A percentile compares a stretch with the other conserved stretches of the same genome.
Conservation (phyloP, 1,140 invertebrate species). For the Neotoxoptera formosana region DNA sequence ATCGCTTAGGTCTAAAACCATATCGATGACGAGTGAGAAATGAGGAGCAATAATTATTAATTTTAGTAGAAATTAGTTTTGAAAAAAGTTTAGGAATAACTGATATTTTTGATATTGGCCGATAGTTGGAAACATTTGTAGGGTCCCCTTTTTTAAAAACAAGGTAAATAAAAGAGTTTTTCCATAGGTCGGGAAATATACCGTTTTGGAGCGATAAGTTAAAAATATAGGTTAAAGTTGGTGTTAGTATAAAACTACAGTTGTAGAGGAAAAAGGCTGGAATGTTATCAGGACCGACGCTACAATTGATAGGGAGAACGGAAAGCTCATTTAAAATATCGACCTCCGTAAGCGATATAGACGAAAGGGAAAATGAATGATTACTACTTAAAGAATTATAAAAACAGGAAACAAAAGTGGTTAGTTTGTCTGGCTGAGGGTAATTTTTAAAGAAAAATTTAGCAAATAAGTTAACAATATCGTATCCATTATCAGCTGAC, state of each 20-base stretch:
- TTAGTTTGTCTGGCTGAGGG: neutral
- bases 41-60: neutral
- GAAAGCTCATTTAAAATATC: neutral
- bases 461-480: neutral
- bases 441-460: neutral
- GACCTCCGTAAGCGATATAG: neutral
- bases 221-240: slow-evolving; percentile 2
- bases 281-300: neutral
- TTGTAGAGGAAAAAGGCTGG: neutral
- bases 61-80: slow-evolving; percentile 1
- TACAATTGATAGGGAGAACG: neutral
- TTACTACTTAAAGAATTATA: neutral
- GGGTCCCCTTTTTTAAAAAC: neutral
- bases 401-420: neutral
- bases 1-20: no score
- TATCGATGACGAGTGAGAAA: no score
- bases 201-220: neutral
- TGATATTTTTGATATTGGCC: neutral
- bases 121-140: neutral
- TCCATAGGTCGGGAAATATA: neutral
- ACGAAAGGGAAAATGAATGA: neutral
- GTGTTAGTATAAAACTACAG: neutral
- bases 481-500: neutral
- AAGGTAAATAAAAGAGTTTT: neutral
- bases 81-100: neutral